These are phyloP conservation scores for Drosophila maculinotata DNA, from an alignment of 2,888 invertebrate species.

Conservation along the genomic window DNA sequence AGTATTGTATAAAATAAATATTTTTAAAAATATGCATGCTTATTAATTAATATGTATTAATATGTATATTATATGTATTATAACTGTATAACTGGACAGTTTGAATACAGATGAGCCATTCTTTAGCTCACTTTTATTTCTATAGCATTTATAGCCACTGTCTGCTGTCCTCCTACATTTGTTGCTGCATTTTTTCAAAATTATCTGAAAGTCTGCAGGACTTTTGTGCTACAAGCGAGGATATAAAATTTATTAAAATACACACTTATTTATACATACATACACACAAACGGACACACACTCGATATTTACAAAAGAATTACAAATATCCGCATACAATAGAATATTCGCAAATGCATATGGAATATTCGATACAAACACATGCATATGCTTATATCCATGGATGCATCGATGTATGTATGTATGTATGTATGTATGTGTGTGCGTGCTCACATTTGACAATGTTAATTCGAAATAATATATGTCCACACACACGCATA, in stretches of 20 bases:
- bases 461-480: conserved; percentile 23
- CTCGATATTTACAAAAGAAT: conserved; percentile 22
- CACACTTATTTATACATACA: not conserved
- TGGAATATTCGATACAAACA: conserved; percentile 1
- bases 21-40: no score
- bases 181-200: conserved; percentile 25
- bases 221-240: not conserved
- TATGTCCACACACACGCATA: not conserved
- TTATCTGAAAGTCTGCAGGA: conserved; percentile 20
- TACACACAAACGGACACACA: conserved; percentile 1
- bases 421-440: not conserved
- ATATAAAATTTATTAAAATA: conserved; percentile 25
- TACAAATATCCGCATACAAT: conserved; percentile 17
- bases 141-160: no score
- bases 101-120: no score
- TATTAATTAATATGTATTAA: no score
- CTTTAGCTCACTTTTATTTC: no score
- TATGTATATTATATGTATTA: no score
- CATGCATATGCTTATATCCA: not conserved
- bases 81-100: no score
- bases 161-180: no score
- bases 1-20: no score
- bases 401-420: no score
- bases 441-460: conserved; percentile 6
- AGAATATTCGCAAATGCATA: not conserved